phyloP scores from a whole-genome alignment of 1,140 invertebrate species.

The Lepidostoma basale region DNA sequence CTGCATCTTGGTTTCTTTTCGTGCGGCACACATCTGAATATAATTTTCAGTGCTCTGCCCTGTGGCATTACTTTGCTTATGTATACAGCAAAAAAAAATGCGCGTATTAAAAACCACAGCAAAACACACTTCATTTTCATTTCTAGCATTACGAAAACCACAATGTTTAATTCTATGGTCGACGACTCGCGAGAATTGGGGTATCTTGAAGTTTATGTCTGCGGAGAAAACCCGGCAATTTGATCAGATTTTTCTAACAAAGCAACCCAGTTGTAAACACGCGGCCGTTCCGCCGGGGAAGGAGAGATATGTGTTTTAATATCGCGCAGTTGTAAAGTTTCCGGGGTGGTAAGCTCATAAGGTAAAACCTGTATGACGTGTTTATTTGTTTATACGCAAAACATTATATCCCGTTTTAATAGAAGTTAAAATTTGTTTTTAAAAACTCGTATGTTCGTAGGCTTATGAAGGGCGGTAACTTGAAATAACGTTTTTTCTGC shows the following conservation, averaged over 20 bases:
- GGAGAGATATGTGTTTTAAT: conserved; percentile 42
- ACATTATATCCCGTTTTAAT: neutral
- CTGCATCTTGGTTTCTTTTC: no score
- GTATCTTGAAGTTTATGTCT: neutral
- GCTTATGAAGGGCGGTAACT: no score
- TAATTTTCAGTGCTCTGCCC: no score
- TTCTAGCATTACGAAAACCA: conserved; percentile 12
- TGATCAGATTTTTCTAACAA: conserved; percentile 37
- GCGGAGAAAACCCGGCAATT: neutral
- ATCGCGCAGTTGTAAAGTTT: conserved; percentile 34
- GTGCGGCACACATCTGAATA: no score
- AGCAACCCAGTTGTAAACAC: conserved; percentile 22
- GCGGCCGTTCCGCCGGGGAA: neutral
- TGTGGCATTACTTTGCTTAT: no score
- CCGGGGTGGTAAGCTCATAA: neutral
- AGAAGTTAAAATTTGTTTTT: neutral
- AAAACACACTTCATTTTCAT: no score
- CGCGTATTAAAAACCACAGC: no score
- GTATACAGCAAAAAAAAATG: no score
- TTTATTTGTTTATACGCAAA: neutral
- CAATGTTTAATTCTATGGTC: neutral
- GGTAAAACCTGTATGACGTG: conserved; percentile 2
- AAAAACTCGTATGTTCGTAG: no score
- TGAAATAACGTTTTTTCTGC: no score
- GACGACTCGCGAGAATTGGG: neutral